Evolutionary conservation across 2,797 vertebrate species (phyloP).

Genomic region (Chromobotia macracanthus): DNA sequence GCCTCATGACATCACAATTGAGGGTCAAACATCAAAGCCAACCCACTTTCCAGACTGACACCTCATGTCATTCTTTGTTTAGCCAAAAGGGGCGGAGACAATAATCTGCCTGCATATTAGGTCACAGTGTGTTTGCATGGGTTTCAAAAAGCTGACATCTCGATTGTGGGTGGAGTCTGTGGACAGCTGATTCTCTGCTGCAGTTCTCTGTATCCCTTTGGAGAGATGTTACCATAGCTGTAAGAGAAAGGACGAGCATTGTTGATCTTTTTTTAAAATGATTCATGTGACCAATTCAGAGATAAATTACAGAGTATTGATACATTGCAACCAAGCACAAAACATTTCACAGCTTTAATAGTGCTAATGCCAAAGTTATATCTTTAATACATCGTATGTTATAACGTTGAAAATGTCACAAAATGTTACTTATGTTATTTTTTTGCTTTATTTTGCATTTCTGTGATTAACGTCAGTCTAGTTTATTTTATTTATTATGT

Average conservation of each 20-base stretch:
- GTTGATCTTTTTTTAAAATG: constrained; percentile 5
- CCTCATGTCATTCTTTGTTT: constrained; percentile 28
- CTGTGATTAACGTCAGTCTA: too few species aligned
- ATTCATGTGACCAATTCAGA: neutral
- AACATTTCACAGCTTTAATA: neutral
- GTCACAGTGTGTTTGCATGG: constrained; percentile 44
- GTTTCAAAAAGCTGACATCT: constrained; percentile 50
- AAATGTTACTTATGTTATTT: too few species aligned
- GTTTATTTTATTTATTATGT: too few species aligned
- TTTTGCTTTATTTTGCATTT: too few species aligned
- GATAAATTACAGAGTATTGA: neutral
- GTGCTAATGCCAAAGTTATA: neutral
- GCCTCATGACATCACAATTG: neutral
- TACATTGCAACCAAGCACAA: neutral
- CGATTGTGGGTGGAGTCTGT: constrained; percentile 64
- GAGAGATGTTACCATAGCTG: constrained; percentile 66
- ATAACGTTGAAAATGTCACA: too few species aligned
- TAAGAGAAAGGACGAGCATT: constrained; percentile 48
- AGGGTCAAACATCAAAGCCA: constrained; percentile 30
- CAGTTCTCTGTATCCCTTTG: constrained; percentile 69
- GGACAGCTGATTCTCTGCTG: constrained; percentile 58
- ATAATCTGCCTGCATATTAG: constrained; percentile 25
- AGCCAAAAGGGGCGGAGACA: constrained; percentile 46
- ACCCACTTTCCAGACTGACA: constrained; percentile 13
- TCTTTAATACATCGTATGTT: neutral